Evolutionary conservation across 2,888 invertebrate species (phyloP).

Genomic region (Platycnemis pennipes): DNA sequence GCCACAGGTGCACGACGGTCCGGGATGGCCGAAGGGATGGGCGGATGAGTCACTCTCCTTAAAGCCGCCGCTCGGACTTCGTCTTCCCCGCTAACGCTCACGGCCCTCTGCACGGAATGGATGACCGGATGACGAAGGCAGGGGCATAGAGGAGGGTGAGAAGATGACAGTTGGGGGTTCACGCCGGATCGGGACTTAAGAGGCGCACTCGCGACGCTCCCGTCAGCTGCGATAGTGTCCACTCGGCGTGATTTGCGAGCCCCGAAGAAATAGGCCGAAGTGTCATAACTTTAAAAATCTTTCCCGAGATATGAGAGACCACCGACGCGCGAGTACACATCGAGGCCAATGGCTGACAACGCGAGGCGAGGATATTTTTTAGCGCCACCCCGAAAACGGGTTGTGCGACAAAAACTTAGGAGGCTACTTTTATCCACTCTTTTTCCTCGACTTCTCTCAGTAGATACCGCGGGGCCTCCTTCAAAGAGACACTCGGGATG

Average conservation of each 20-base stretch:
- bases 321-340: background rate
- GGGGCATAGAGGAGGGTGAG: background rate
- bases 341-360: background rate
- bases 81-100: background rate
- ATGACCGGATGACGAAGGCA: too few species aligned
- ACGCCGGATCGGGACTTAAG: background rate
- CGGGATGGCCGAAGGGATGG: conserved; percentile 40
- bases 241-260: background rate
- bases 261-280: background rate
- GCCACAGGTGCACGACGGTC: conserved; percentile 58
- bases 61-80: conserved; percentile 9
- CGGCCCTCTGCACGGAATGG: background rate
- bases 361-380: too few species aligned
- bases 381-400: too few species aligned
- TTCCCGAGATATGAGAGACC: background rate
- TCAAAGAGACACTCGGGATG: too few species aligned
- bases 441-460: too few species aligned
- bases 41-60: conserved; percentile 20
- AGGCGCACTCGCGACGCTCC: background rate
- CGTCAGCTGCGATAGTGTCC: background rate
- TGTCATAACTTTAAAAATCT: background rate
- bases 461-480: too few species aligned
- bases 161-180: background rate
- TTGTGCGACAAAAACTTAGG: too few species aligned
- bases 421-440: too few species aligned